These are phyloP conservation scores for Acropternis orthonyx DNA, from an alignment of 2,797 vertebrate species.

Conservation along the genomic window DNA sequence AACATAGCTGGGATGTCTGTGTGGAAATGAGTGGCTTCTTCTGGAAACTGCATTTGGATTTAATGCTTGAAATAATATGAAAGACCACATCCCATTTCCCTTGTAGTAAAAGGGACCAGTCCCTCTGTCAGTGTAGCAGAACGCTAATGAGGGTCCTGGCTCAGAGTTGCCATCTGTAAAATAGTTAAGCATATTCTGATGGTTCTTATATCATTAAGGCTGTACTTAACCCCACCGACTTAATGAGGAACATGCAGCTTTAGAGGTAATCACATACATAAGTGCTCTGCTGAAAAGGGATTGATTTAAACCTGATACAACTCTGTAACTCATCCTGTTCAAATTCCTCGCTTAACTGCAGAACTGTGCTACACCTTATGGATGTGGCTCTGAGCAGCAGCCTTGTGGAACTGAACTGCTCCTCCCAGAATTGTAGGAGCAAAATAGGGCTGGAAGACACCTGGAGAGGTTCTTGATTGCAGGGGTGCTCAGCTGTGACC, in stretches of 20 bases:
- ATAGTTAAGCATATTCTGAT: not conserved
- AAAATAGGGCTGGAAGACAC: not conserved
- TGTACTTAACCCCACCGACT: not conserved
- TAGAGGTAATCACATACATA: slow-evolving; percentile 31
- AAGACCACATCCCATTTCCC: not conserved
- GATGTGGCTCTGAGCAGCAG: not conserved
- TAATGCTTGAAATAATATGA: not conserved
- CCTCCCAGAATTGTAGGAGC: not conserved
- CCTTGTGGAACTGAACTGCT: not conserved
- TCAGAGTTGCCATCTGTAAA: slow-evolving; percentile 19
- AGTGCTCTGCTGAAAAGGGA: slow-evolving; percentile 15
- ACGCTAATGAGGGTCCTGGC: not conserved
- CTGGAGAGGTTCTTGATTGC: not conserved
- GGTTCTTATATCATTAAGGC: slow-evolving; percentile 5
- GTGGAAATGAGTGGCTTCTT: not conserved
- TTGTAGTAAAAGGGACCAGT: not conserved
- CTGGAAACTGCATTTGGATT: slow-evolving; percentile 8
- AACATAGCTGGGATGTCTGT: accelerated
- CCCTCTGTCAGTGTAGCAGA: not conserved
- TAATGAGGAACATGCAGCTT: slow-evolving; percentile 39
- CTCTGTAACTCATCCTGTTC: slow-evolving; percentile 19
- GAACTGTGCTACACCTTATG: not conserved
- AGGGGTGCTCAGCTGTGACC: not conserved
- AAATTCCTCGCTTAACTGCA: not conserved
- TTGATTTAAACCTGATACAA: slow-evolving; percentile 43